phyloP scores from a whole-genome alignment of 2,888 invertebrate species.

The Stenichneumon culpator region DNA sequence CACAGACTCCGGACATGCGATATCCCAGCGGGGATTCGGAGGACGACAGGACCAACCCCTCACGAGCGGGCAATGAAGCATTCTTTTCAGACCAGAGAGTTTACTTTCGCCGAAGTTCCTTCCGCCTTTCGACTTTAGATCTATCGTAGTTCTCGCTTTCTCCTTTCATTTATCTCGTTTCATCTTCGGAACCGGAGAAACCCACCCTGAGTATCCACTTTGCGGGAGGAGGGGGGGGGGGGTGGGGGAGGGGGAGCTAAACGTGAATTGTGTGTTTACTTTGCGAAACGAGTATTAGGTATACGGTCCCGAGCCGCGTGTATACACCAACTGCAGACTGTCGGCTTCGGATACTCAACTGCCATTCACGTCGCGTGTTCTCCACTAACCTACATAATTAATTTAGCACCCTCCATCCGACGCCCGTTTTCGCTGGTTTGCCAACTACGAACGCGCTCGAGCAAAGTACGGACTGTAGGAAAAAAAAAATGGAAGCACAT shows the following conservation, averaged over 20 bases:
- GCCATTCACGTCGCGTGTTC: constrained; percentile 66
- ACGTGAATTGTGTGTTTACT: constrained; percentile 73
- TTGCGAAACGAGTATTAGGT: constrained; percentile 73
- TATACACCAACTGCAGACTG: constrained; percentile 52
- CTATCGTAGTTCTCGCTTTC: constrained; percentile 35
- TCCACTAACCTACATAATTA: constrained; percentile 70
- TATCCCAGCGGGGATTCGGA: neutral
- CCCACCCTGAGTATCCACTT: constrained; percentile 59
- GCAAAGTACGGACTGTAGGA: neutral
- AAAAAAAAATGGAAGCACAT: constrained; percentile 21
- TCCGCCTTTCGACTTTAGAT: constrained; percentile 36
- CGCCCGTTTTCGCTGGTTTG: constrained; percentile 46
- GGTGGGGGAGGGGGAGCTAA: constrained; percentile 62
- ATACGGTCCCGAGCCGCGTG: constrained; percentile 52
- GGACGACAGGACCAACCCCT: constrained; percentile 26
- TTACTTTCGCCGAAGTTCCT: constrained; percentile 70
- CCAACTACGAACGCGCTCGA: constrained; percentile 50
- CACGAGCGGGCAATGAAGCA: constrained; percentile 69
- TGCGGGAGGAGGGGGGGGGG: constrained; percentile 49
- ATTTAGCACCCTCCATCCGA: constrained; percentile 54
- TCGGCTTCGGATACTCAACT: constrained; percentile 55
- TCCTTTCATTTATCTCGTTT: constrained; percentile 11
- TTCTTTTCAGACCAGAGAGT: constrained; percentile 70
- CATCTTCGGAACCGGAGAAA: constrained; percentile 53
- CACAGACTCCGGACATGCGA: neutral